Conservation (phyloP, 1,140 invertebrate species). For the Drosophila tani region DNA sequence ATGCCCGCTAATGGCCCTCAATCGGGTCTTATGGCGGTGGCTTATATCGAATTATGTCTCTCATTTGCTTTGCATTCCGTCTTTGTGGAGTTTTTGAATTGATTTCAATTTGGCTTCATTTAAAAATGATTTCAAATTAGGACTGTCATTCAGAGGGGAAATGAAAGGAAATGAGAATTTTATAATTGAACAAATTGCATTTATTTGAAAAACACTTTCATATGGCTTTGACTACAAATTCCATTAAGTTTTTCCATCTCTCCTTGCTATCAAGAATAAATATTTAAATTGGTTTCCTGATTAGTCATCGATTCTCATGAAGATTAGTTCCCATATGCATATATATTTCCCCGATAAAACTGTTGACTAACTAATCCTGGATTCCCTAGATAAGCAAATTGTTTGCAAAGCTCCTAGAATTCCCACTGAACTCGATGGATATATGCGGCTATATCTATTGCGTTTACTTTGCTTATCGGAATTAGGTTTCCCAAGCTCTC, state of each 20-base stretch:
- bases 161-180: conserved; percentile 5
- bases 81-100: conserved; percentile 22
- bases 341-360: conserved; percentile 11
- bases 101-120: conserved; percentile 46
- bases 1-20: conserved; percentile 38
- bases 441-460: conserved; percentile 32
- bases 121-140: conserved; percentile 30
- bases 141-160: neutral
- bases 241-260: neutral
- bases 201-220: neutral
- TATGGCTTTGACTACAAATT: neutral
- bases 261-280: conserved; percentile 3
- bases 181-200: conserved; percentile 16
- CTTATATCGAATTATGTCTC: conserved; percentile 40
- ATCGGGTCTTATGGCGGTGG: conserved; percentile 52
- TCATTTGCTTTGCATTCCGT: conserved; percentile 11
- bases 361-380: conserved; percentile 35
- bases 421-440: conserved; percentile 25
- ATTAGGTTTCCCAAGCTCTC: conserved; percentile 49
- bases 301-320: conserved; percentile 24
- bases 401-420: conserved; percentile 35
- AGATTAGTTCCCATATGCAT: conserved; percentile 1
- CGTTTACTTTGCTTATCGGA: conserved; percentile 43
- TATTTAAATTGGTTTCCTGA: conserved; percentile 7
- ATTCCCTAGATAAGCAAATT: conserved; percentile 27